Evolutionary conservation across 2,113 vertebrate species (phyloP), one percentile per base, ranked within the genome.

Genomic region (Melanocharis versteri): DNA sequence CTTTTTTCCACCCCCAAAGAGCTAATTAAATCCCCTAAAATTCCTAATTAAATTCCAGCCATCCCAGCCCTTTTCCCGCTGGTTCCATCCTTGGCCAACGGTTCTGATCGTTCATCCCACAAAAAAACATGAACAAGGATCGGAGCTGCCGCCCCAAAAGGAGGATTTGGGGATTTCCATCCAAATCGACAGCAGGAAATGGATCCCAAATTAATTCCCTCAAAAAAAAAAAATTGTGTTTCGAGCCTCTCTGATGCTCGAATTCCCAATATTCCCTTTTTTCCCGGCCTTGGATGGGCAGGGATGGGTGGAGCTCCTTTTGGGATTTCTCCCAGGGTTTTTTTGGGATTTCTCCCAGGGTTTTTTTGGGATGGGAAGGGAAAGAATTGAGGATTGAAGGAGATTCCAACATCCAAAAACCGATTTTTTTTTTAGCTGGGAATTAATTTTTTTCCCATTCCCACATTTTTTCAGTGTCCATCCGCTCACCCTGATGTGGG

Each of bases 1-100:
- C n/a, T n/a, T 80, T 94, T 93, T 85, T 7, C 7, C 56, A 44
- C 82, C 73, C 95, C 93, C 95, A 22, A 31, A 57, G 69, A 7
- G 45, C 79, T 5, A 2, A n/a, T n/a, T n/a, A n/a, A n/a, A n/a
- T n/a, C 62, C 73, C 79, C 75, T 71, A 89, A 87, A 92, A n/a
- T n/a, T 94, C 92, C 23, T 44, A 86, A 95, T 92, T 11, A 58
- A 71, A 64, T 1, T 2, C 58, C 58, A 60, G 69, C 87, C 92
- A 58, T 16, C 4, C 33, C 13, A 0, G 1, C 37, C 44, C 23
- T 60, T 60, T 58, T 37, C 23, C 56, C 7, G 10, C 28, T 31
- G 13, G 9, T 33, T 17, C 40, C 62, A 17, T 23, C 62, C 64
- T 66, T 27, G 58, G 33, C 30, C 86, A 60, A 39, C 4, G 3